Evolutionary conservation across 2,113 vertebrate genomes (phyloP).

Genomic region (Crocuta crocuta): DNA sequence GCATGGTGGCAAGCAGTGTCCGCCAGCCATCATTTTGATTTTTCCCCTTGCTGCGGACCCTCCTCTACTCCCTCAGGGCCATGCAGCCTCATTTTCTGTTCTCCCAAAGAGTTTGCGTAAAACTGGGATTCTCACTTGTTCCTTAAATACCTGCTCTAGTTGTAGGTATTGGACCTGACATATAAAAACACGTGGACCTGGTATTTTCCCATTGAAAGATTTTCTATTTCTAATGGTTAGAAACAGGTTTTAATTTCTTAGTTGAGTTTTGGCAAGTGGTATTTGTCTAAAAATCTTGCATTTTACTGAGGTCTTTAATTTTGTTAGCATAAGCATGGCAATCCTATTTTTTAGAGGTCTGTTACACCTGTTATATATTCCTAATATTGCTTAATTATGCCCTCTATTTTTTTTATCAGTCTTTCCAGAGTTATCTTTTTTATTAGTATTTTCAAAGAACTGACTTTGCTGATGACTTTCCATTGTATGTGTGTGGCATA

Average conservation of each 20-base stretch:
- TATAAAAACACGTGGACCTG: background rate
- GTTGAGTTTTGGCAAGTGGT: background rate
- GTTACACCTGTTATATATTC: background rate
- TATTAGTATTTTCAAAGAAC: background rate
- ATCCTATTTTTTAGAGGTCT: background rate
- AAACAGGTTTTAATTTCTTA: background rate
- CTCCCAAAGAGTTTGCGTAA: background rate
- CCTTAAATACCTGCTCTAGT: background rate
- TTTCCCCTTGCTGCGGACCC: background rate
- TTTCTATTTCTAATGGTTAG: background rate
- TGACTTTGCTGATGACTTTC: background rate
- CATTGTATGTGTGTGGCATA: background rate
- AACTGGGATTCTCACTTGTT: background rate
- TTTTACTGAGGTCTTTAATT: conserved; percentile 8
- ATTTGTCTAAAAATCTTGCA: background rate
- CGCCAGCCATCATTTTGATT: background rate
- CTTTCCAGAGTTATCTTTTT: background rate
- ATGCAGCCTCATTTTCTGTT: background rate
- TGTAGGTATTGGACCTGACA: background rate
- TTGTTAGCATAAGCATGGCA: background rate
- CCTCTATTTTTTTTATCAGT: background rate
- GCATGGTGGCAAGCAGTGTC: background rate
- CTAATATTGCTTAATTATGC: background rate
- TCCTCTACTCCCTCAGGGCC: background rate
- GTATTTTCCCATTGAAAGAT: background rate